A percentile compares a stretch with the other conserved stretches of the same genome.
These are phyloP conservation scores for Thera britannica DNA, from an alignment of 2,888 invertebrate species.

Conservation along the genomic window DNA sequence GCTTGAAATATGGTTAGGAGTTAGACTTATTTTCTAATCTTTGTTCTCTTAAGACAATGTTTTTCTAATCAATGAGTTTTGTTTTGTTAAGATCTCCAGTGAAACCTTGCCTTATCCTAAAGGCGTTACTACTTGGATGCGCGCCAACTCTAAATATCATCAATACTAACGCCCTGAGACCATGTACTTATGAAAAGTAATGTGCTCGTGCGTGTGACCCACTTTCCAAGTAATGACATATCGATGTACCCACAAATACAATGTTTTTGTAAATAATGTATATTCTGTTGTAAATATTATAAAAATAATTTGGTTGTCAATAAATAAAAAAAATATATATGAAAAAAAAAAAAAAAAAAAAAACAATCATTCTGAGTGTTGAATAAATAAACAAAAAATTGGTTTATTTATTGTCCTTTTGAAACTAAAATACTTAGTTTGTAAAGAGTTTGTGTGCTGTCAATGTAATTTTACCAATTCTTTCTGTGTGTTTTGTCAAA, in stretches of 20 bases:
- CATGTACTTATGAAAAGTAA: conserved; percentile 24
- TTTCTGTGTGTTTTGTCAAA: too few relatives aligned
- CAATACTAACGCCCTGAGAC: conserved; percentile 31
- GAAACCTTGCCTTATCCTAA: not conserved
- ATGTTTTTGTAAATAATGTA: too few relatives aligned
- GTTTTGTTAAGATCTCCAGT: conserved; percentile 4
- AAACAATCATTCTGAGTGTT: conserved; percentile 18
- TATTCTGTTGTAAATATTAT: too few relatives aligned
- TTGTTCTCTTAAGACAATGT: not conserved
- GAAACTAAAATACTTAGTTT: not conserved
- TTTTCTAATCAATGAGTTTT: not conserved
- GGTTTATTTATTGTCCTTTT: conserved; percentile 10
- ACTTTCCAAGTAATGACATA: conserved; percentile 21
- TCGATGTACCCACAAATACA: conserved; percentile 1
- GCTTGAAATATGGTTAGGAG: too few relatives aligned
- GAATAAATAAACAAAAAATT: conserved; percentile 13
- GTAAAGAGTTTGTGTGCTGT: not conserved
- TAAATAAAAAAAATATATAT: too few relatives aligned
- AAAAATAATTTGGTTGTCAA: too few relatives aligned
- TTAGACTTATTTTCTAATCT: too few relatives aligned
- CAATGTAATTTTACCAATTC: too few relatives aligned
- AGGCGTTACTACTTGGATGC: conserved; percentile 17
- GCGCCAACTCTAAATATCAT: conserved; percentile 35
- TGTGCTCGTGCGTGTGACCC: conserved; percentile 21
- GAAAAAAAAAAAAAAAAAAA: too few relatives aligned